Evolutionary conservation across 2,113 vertebrate species (phyloP).

Genomic region (Neogale vison): DNA sequence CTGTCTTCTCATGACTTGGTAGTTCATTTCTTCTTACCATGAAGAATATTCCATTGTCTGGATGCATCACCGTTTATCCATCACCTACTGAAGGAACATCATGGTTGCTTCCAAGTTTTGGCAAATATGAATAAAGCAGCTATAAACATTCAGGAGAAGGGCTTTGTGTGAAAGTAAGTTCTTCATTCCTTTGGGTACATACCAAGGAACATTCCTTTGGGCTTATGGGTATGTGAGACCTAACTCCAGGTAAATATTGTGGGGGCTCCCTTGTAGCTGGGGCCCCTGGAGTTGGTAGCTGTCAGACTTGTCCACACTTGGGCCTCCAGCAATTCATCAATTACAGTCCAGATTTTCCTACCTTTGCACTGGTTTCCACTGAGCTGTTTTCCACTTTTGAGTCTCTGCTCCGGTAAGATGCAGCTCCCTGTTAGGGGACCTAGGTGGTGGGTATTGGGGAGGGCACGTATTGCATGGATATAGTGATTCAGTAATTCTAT

Average conservation of each 20-base stretch:
- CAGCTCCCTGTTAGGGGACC: too few species aligned
- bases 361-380: background rate
- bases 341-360: background rate
- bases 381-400: background rate
- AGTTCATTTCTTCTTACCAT: background rate
- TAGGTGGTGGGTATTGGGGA: too few species aligned
- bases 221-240: background rate
- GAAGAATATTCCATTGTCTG: background rate
- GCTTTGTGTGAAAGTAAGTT: background rate
- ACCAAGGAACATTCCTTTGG: background rate
- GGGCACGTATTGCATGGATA: too few species aligned
- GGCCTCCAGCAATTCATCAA: background rate
- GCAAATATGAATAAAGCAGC: background rate
- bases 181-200: background rate
- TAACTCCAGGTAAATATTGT: background rate
- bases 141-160: background rate
- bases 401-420: background rate
- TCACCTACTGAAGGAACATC: background rate
- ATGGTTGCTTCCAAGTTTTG: background rate
- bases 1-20: background rate
- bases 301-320: background rate
- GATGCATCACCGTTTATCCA: background rate
- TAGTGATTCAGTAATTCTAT: too few species aligned
- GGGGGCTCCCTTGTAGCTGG: too few species aligned
- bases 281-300: background rate